Base-by-base conservation (phyloP, 2,797 vertebrate genomes). In the Spea hammondii region DNA sequence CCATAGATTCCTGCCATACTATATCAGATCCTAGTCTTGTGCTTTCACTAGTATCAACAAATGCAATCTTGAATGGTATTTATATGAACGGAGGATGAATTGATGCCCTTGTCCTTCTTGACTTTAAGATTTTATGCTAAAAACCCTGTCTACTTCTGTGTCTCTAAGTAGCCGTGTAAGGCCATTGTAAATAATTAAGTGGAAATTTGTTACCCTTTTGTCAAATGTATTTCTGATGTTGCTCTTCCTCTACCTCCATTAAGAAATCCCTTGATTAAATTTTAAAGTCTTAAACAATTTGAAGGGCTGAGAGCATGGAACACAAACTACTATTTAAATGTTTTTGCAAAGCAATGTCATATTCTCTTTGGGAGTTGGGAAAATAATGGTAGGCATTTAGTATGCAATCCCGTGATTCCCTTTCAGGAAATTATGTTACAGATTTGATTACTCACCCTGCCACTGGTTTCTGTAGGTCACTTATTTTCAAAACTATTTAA, bases 191-290 rank as follows among this genome's bases (percentile, higher is more conserved):
- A 94, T 94, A 93, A 94, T 94, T 94, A 92, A 94, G 87, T 88
- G 92, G 91, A 92, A 92, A 93, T 93, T 89, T 93, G 92, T 93
- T 92, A 93, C 92, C 89, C 89, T 92, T 92, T 93, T 91, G 91
- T 94, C 91, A 92, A 92, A 91, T 92, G 89, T 91, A 90, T 92
- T 93, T 92, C 89, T 93, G 91, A 90, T 91, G 91, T 89, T 91
- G 84, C 86, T 91, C 86, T 91, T 92, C 88, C 89, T 87, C 83
- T 7, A 5, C 87, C 85, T 92, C 92, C 92, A 94, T 94, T 93
- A 94, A 93, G 91, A 90, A 92, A 90, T 92, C 89, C 83, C 92
- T 93, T 93, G 91, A 94, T 93, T 94, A 94, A 93, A 93, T 92
- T 93, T 93, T 94, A 94, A 93, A 92, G 89, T 90, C 92, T 92